Evolutionary conservation across 2,888 invertebrate species (phyloP).

Genomic region (Caenorhabditis uteleia): DNA sequence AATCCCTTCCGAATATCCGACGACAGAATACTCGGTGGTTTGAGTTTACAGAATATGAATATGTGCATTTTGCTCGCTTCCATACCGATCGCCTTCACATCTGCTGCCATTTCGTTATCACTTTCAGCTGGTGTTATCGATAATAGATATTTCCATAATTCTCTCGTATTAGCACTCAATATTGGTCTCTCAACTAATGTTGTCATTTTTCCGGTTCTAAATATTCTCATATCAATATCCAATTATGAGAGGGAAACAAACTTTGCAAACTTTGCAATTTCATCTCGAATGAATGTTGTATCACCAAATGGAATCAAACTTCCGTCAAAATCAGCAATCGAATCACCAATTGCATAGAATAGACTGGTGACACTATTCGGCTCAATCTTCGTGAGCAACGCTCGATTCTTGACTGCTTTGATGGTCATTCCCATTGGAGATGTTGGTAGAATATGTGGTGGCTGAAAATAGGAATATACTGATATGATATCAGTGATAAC

Average conservation of each 20-base stretch:
- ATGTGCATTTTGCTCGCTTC: slow-evolving; percentile 29
- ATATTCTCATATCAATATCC: background rate
- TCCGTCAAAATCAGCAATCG: slow-evolving; percentile 22
- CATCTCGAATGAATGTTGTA: slow-evolving; percentile 17
- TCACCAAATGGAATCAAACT: slow-evolving; percentile 9
- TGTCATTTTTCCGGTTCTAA: background rate
- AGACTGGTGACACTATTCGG: slow-evolving; percentile 6
- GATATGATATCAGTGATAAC: background rate
- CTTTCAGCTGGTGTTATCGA: slow-evolving; percentile 5
- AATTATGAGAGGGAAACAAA: background rate
- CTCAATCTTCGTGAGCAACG: slow-evolving; percentile 11
- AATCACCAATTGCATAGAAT: slow-evolving; percentile 19
- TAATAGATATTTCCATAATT: slow-evolving; percentile 8
- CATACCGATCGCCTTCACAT: slow-evolving; percentile 25
- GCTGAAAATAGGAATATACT: too few relatives aligned
- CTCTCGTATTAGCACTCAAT: background rate
- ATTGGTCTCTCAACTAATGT: slow-evolving; percentile 24
- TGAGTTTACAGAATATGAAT: slow-evolving; percentile 22
- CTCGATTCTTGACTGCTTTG: slow-evolving; percentile 11
- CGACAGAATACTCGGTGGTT: slow-evolving; percentile 24
- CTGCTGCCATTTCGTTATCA: slow-evolving; percentile 20
- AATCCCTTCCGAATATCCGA: slow-evolving; percentile 11
- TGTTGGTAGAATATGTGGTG: background rate
- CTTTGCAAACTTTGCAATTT: slow-evolving; percentile 7
- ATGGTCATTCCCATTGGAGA: slow-evolving; percentile 8